Evolutionary conservation across 2,888 invertebrate species (phyloP), one percentile per base, ranked within the genome.

Genomic region (Antheraea assamensis): DNA sequence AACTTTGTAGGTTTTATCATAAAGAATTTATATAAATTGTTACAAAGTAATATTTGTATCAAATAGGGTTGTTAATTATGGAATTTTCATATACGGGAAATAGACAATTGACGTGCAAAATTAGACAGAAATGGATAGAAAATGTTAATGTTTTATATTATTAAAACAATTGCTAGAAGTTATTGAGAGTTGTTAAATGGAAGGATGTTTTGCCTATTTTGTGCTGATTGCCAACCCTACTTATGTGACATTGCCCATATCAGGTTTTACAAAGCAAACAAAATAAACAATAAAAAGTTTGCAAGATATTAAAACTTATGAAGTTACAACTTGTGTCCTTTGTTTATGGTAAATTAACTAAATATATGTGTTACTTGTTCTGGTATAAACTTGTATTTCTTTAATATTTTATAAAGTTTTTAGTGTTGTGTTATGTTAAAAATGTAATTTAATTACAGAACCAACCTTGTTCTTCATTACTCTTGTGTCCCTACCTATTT

Each of bases 401-500:
- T 19, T 15, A 52, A 5, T 21, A 7, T 1, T 19, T 19, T 52
- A 17, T 3, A 3, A 21, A 52, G 21, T 52, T 52, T 21, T 52
- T 52, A 52, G 21, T 52, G 3, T 52, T 52, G 52, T 0, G 2
- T 17, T 52, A 10, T 21, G 19, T 52, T 21, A 52, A 24, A 58
- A 58, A 58, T 13, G 24, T 58, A 27, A 24, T 15, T 61, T 61
- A 27, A 27, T 61, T 24, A 61, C 4, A 61, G 10, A 17, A 1
- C 10, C 13, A 61, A 24, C 61, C 72, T 73, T 74, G 70, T 73
- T 58, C 74, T 73, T 68, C n/a, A 74, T 35, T 72, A 74, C 75
- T 52, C 68, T 68, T 68, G 68, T 55, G 30, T 24, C 74, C 71
- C 71, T 74, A 76, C n/a, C 79, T 86, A 86, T 84, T 86, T 87